A percentile compares a stretch with the other conserved stretches of the same genome.
phyloP scores from a whole-genome alignment of 2,888 invertebrate species.

The Cheilosia grossa region DNA sequence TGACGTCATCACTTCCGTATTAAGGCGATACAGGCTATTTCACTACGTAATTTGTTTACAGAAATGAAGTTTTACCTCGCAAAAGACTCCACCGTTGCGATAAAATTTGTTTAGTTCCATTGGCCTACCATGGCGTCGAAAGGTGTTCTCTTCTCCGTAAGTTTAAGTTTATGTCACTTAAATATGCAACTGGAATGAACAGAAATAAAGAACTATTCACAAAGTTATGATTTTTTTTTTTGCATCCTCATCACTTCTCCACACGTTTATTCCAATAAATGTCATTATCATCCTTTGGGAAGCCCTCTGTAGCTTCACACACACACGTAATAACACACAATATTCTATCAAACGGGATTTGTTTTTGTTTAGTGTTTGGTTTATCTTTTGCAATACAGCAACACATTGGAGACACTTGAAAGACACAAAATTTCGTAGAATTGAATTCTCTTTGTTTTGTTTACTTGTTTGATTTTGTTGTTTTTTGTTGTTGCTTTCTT shows the following conservation, averaged over 20 bases:
- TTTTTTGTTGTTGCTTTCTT: conserved; percentile 25
- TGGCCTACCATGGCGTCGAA: too few species aligned
- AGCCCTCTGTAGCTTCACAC: conserved; percentile 22
- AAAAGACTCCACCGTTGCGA: too few species aligned
- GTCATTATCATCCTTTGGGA: conserved; percentile 37
- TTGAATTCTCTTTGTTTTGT: conserved; percentile 46
- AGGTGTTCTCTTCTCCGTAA: too few species aligned
- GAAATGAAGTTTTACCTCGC: too few species aligned
- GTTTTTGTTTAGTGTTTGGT: conserved; percentile 47
- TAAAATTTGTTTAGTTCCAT: too few species aligned
- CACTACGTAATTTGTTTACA: too few species aligned
- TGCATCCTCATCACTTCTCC: conserved; percentile 35
- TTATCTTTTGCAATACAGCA: conserved; percentile 51
- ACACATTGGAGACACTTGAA: conserved; percentile 70
- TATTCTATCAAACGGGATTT: conserved; percentile 10
- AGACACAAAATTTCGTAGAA: conserved; percentile 62
- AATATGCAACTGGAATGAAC: background rate
- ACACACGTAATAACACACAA: background rate
- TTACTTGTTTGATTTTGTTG: conserved; percentile 32
- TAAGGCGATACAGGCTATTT: too few species aligned
- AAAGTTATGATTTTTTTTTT: conserved; percentile 17
- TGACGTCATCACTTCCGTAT: too few species aligned
- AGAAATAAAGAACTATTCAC: conserved; percentile 24
- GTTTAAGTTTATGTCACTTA: conserved; percentile 3
- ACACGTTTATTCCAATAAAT: conserved; percentile 47